phyloP scores from a whole-genome alignment of 2,113 vertebrate species.

The Hiodon alosoides region DNA sequence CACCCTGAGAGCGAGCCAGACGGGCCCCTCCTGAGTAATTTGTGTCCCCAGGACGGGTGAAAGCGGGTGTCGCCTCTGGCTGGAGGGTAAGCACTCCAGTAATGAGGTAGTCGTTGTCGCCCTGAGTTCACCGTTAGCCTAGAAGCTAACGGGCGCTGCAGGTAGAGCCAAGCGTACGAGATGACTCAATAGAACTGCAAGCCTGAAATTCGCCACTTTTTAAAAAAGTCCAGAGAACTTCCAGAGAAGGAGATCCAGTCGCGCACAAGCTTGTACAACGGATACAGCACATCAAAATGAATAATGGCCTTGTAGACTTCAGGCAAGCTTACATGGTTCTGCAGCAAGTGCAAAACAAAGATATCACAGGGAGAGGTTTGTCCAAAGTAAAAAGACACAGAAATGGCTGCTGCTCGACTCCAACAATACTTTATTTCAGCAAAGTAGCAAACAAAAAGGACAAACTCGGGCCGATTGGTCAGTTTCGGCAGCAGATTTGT shows the following conservation, averaged over 20 bases:
- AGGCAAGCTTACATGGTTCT: background rate
- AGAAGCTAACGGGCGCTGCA: background rate
- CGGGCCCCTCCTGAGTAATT: background rate
- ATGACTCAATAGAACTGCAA: background rate
- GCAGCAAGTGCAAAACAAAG: too few relatives aligned
- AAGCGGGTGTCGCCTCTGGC: background rate
- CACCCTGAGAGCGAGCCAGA: background rate
- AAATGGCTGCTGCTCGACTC: too few relatives aligned
- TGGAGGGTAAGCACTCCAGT: background rate
- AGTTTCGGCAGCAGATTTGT: too few relatives aligned
- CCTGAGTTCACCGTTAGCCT: background rate
- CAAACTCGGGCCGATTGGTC: too few relatives aligned
- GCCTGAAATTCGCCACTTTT: background rate
- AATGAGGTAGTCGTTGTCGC: background rate
- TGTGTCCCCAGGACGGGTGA: background rate
- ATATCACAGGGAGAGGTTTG: too few relatives aligned
- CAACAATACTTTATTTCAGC: too few relatives aligned
- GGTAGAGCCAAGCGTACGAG: background rate
- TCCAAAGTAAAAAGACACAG: too few relatives aligned
- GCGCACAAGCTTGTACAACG: background rate
- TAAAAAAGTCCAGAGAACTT: background rate
- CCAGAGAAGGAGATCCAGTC: conserved; percentile 1
- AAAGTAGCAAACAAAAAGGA: too few relatives aligned
- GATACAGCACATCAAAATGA: conserved; percentile 3
- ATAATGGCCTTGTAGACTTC: background rate